Percentiles rank a stretch among this genome's conserved stretches.
These are phyloP conservation scores for Pangasius sanitwongsei DNA, from an alignment of 2,797 vertebrate genomes.

Conservation along the genomic window DNA sequence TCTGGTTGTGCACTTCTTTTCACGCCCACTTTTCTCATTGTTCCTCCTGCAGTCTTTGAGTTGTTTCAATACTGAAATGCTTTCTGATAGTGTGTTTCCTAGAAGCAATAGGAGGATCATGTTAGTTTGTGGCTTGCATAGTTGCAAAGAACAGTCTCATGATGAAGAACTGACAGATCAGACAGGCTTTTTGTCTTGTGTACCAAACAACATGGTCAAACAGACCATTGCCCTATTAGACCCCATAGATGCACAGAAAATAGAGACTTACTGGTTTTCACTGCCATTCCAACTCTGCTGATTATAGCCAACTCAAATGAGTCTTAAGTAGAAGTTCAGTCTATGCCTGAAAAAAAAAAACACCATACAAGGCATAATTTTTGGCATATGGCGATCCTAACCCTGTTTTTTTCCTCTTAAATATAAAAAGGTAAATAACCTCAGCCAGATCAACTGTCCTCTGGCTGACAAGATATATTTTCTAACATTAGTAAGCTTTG, in stretches of 20 bases:
- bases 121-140: neutral
- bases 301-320: neutral
- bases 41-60: slow-evolving; percentile 1
- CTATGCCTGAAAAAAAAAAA: neutral
- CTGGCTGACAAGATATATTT: neutral
- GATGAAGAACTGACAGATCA: neutral
- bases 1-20: neutral
- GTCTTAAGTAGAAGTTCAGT: neutral
- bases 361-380: neutral
- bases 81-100: neutral
- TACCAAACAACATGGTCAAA: neutral
- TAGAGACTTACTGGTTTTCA: slow-evolving; percentile 7
- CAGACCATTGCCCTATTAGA: slow-evolving; percentile 13
- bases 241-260: slow-evolving; percentile 9
- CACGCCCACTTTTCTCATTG: slow-evolving; percentile 12
- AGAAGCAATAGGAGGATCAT: neutral
- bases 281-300: neutral
- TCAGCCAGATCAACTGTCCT: neutral
- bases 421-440: slow-evolving; percentile 4
- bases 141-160: neutral
- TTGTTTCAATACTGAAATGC: neutral
- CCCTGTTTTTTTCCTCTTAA: neutral
- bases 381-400: neutral
- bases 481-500: slow-evolving; percentile 10
- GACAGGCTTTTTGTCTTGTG: neutral